Percentiles rank a stretch among this genome's conserved stretches.
These are phyloP conservation scores for Kradibia gibbosae DNA, from an alignment of 1,140 invertebrate genomes.

Conservation along the genomic window DNA sequence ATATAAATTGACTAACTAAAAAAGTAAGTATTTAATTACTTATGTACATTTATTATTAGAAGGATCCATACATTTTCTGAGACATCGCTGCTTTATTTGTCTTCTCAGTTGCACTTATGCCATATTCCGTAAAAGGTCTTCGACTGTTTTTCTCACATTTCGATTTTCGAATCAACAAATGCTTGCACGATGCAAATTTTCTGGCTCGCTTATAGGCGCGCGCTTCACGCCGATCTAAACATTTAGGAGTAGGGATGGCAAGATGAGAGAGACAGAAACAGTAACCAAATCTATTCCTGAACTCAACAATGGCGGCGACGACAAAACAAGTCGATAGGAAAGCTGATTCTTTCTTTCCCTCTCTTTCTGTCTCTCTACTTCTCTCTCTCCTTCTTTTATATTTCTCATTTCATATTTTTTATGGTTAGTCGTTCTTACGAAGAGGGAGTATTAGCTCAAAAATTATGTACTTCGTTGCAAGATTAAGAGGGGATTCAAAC, in stretches of 20 bases:
- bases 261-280: conserved; percentile 49
- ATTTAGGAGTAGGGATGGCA: conserved; percentile 20
- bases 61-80: no score
- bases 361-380: neutral
- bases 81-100: neutral
- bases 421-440: neutral
- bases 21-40: no score
- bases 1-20: no score
- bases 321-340: conserved; percentile 52
- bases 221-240: conserved; percentile 7
- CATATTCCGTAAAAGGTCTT: conserved; percentile 20
- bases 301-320: conserved; percentile 50
- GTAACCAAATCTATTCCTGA: conserved; percentile 55
- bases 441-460: neutral
- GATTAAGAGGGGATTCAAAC: neutral
- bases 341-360: neutral
- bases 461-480: neutral
- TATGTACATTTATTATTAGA: neutral
- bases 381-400: neutral
- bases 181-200: neutral
- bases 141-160: conserved; percentile 16
- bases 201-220: conserved; percentile 47
- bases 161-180: conserved; percentile 40
- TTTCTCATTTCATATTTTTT: no score
- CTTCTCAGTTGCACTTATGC: conserved; percentile 16